Percentiles rank a stretch among this genome's conserved stretches.
These are phyloP conservation scores for Drosophila rubida DNA, from an alignment of 2,888 invertebrate species.

Conservation along the genomic window DNA sequence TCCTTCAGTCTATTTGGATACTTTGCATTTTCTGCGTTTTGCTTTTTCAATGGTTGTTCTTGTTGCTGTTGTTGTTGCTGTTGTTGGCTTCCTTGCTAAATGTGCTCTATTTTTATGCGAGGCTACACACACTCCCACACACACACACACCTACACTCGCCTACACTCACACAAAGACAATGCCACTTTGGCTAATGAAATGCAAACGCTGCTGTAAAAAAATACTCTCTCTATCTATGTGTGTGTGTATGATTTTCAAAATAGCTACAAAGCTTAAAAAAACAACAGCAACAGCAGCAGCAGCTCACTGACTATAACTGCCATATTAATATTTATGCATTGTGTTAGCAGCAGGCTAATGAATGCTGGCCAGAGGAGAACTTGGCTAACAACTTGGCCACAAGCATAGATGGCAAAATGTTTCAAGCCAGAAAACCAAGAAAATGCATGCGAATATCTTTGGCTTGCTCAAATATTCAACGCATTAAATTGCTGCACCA, in stretches of 20 bases:
- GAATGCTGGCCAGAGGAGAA: slow-evolving; percentile 43
- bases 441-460: not conserved
- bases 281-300: slow-evolving; percentile 14
- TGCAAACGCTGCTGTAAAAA: slow-evolving; percentile 68
- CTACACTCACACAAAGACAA: slow-evolving; percentile 50
- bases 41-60: slow-evolving; percentile 38
- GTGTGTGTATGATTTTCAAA: slow-evolving; percentile 40
- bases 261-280: slow-evolving; percentile 51
- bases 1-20: slow-evolving; percentile 81
- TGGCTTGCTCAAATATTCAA: not conserved
- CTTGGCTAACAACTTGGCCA: slow-evolving; percentile 10
- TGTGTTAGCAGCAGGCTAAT: slow-evolving; percentile 51
- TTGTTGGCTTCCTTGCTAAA: slow-evolving; percentile 60
- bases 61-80: slow-evolving; percentile 42
- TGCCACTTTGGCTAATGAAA: slow-evolving; percentile 80
- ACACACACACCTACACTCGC: slow-evolving; percentile 6
- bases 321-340: slow-evolving; percentile 73
- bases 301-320: slow-evolving; percentile 38
- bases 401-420: not conserved
- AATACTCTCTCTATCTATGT: slow-evolving; percentile 21
- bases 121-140: slow-evolving; percentile 39
- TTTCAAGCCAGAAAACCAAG: not conserved
- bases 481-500: not conserved
- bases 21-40: slow-evolving; percentile 72
- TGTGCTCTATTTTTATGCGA: slow-evolving; percentile 69